These are phyloP conservation scores for Ochotona princeps DNA, from an alignment of 2,113 vertebrate species.

Conservation along the genomic window DNA sequence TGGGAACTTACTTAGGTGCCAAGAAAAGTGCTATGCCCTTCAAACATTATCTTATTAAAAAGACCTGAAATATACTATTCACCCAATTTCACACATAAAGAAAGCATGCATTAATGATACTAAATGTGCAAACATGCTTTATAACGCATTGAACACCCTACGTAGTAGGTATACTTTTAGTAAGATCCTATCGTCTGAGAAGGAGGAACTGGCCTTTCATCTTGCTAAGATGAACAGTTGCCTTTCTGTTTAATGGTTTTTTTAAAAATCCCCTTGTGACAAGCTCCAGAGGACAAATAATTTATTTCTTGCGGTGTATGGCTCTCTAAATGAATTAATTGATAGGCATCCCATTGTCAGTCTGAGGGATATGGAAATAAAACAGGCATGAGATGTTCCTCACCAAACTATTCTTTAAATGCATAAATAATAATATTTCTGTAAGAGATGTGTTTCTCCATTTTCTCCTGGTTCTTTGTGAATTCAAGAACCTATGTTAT, in stretches of 20 bases:
- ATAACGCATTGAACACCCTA: not conserved
- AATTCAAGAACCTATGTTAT: not conserved
- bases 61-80: not conserved
- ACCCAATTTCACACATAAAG: slow-evolving; percentile 17
- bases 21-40: not conserved
- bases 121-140: not conserved
- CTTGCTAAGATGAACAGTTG: slow-evolving; percentile 70
- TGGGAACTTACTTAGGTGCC: not conserved
- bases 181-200: slow-evolving; percentile 29
- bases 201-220: slow-evolving; percentile 72
- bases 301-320: slow-evolving; percentile 81
- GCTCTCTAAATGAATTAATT: slow-evolving; percentile 81
- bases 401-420: slow-evolving; percentile 72
- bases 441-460: slow-evolving; percentile 9
- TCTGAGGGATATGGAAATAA: slow-evolving; percentile 74
- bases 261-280: slow-evolving; percentile 78
- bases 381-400: slow-evolving; percentile 68
- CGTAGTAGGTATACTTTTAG: not conserved
- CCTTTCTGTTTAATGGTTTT: slow-evolving; percentile 79
- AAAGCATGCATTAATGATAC: not conserved
- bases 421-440: slow-evolving; percentile 62
- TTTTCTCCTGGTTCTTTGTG: slow-evolving; percentile 24
- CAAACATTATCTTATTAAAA: not conserved
- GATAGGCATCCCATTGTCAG: slow-evolving; percentile 75
- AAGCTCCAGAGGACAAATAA: slow-evolving; percentile 83